phyloP scores from a whole-genome alignment of 2,797 vertebrate species.

The Taenioides sp. region DNA sequence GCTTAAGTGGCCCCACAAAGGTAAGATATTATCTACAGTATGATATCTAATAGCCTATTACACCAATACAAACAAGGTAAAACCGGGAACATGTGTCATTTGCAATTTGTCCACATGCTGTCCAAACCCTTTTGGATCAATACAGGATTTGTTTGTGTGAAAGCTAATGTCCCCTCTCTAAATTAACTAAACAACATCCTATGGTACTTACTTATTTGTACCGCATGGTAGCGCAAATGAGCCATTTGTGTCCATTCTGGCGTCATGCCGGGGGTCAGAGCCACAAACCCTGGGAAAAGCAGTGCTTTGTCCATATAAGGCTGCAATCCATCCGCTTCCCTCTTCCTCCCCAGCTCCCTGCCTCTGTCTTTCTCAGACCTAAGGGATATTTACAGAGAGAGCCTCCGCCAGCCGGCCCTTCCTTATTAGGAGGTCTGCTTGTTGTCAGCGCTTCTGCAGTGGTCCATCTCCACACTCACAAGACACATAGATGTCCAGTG shows the following conservation, averaged over 20 bases:
- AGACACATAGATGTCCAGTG: constrained; percentile 68
- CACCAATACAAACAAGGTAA: too few relatives aligned
- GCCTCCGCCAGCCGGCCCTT: constrained; percentile 68
- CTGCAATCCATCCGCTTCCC: constrained; percentile 82
- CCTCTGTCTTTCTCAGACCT: constrained; percentile 77
- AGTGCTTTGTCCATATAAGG: constrained; percentile 84
- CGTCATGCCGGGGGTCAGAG: constrained; percentile 69
- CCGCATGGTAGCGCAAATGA: constrained; percentile 69
- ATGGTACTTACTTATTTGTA: constrained; percentile 15
- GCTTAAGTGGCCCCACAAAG: too few relatives aligned
- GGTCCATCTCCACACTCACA: constrained; percentile 69
- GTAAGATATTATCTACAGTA: too few relatives aligned
- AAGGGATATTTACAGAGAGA: constrained; percentile 82
- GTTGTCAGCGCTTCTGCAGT: constrained; percentile 75
- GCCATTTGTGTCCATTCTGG: constrained; percentile 58
- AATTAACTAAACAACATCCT: not conserved
- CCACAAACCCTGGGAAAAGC: constrained; percentile 83
- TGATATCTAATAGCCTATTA: too few relatives aligned
- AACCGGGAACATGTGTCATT: not conserved
- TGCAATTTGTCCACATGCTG: not conserved
- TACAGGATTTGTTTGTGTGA: not conserved
- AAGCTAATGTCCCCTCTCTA: not conserved
- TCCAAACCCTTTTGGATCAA: not conserved
- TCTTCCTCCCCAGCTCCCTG: constrained; percentile 77
- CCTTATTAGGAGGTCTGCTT: constrained; percentile 84